These are phyloP conservation scores for Dermatemys mawii DNA, from an alignment of 2,113 vertebrate genomes.

Conservation along the genomic window DNA sequence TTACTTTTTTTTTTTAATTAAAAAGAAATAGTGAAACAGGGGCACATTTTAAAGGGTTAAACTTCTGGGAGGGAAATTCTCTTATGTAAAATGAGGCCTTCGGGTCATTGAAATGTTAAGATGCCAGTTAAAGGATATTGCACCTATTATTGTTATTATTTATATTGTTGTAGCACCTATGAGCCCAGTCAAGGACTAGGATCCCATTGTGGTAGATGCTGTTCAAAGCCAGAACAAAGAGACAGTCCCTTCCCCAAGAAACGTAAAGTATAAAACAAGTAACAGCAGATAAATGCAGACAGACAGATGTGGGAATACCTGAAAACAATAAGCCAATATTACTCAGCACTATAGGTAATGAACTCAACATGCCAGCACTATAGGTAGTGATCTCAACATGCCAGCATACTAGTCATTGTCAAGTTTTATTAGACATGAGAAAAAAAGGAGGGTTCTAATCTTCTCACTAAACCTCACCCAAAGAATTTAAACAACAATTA, in stretches of 20 bases:
- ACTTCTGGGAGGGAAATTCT: background rate
- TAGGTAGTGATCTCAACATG: accelerated
- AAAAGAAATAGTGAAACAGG: background rate
- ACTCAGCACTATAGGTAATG: accelerated
- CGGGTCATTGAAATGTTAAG: background rate
- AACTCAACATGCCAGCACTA: accelerated
- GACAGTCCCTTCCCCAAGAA: background rate
- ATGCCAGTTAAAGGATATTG: background rate
- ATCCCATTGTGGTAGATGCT: background rate
- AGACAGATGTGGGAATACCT: background rate
- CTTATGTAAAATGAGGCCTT: background rate
- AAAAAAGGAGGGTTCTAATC: background rate
- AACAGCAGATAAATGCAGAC: background rate
- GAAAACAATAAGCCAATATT: background rate
- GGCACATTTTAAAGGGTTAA: background rate
- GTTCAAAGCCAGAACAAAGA: background rate
- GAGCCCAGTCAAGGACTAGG: background rate
- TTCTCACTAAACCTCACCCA: background rate
- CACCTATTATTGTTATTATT: background rate
- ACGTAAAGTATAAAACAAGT: background rate
- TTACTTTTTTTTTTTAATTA: background rate
- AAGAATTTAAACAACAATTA: background rate
- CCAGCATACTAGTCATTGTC: background rate
- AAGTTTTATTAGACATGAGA: accelerated
- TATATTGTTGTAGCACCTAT: accelerated